A percentile compares a stretch with the other conserved stretches of the same genome.
phyloP scores from a whole-genome alignment of 1,140 invertebrate genomes.

The Drosophila yakuba region DNA sequence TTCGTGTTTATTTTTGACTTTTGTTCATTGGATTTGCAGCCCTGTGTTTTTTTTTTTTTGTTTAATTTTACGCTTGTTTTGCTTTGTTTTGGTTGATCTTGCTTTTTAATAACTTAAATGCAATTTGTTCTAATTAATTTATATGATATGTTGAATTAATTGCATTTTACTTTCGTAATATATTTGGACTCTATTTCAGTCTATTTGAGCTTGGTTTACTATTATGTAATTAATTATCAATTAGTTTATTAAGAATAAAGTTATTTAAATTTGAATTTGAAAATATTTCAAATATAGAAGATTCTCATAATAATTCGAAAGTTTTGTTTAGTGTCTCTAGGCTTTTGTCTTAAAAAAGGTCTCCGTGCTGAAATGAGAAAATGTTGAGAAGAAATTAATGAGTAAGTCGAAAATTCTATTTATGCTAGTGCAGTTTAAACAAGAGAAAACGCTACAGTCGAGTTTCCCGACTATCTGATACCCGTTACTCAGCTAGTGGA shows the following conservation, averaged over 20 bases:
- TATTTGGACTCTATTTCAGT: slow-evolving; percentile 85
- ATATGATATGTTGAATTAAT: slow-evolving; percentile 82
- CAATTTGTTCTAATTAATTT: slow-evolving; percentile 81
- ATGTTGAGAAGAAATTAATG: background rate
- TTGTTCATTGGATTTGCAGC: slow-evolving; percentile 18
- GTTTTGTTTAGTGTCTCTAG: slow-evolving; percentile 18
- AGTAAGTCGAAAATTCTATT: background rate
- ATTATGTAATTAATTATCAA: slow-evolving; percentile 55
- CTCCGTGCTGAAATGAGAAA: slow-evolving; percentile 12
- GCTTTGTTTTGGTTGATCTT: slow-evolving; percentile 15
- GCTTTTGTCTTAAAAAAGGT: slow-evolving; percentile 28
- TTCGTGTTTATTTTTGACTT: slow-evolving; percentile 34
- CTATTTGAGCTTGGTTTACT: slow-evolving; percentile 83
- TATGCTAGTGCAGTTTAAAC: no score
- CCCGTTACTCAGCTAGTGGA: no score
- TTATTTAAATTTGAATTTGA: slow-evolving; percentile 47
- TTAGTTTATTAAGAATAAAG: slow-evolving; percentile 49
- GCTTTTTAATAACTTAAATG: slow-evolving; percentile 72
- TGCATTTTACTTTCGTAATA: slow-evolving; percentile 65
- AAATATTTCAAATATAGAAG: slow-evolving; percentile 54
- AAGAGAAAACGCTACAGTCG: no score
- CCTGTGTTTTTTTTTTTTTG: slow-evolving; percentile 27
- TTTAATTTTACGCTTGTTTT: slow-evolving; percentile 15
- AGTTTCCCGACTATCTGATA: no score
- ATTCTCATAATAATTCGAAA: slow-evolving; percentile 35